phyloP scores from a whole-genome alignment of 2,113 vertebrate species.

The Myanophis thanlyinensis region DNA sequence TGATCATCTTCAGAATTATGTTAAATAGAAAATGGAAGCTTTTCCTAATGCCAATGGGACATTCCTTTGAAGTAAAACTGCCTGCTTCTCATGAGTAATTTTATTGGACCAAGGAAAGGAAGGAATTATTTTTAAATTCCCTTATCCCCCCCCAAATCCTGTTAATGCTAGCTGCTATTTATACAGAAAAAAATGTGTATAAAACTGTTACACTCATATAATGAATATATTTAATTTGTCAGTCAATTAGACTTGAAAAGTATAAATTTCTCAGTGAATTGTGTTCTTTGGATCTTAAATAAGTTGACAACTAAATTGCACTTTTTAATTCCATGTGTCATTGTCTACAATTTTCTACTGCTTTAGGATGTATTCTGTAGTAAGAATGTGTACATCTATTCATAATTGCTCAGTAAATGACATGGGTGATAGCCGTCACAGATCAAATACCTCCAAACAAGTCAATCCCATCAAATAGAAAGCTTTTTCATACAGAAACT shows the following conservation, averaged over 20 bases:
- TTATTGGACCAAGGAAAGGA: background rate
- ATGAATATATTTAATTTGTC: background rate
- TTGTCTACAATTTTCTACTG: background rate
- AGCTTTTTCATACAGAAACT: background rate
- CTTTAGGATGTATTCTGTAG: background rate
- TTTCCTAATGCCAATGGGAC: background rate
- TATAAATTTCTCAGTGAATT: background rate
- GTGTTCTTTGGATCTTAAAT: background rate
- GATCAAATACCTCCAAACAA: background rate
- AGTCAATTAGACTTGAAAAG: background rate
- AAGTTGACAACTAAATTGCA: background rate
- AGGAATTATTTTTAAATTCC: background rate
- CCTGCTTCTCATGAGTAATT: background rate
- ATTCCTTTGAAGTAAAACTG: background rate
- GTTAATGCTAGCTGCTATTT: background rate
- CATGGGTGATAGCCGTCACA: background rate
- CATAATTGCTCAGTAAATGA: background rate
- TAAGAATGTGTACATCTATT: background rate
- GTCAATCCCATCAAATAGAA: background rate
- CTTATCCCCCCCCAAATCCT: background rate
- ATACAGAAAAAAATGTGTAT: background rate
- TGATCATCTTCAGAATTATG: background rate
- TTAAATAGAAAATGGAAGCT: background rate
- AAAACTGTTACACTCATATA: background rate
- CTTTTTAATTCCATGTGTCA: conserved; percentile 15